phyloP scores from a whole-genome alignment of 2,113 vertebrate genomes.

The Erythrocebus patas region DNA sequence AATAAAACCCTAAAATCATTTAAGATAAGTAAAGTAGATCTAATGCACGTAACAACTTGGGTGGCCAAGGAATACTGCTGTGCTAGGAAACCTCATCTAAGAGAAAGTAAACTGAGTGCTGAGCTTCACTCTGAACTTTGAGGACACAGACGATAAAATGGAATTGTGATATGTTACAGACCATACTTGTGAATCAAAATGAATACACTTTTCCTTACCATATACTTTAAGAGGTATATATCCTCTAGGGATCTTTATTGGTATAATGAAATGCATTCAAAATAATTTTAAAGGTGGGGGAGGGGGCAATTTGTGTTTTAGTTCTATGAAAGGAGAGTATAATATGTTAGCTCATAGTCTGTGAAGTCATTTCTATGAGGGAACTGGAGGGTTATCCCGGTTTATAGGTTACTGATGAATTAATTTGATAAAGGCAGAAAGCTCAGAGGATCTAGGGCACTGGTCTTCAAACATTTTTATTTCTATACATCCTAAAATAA shows the following conservation, averaged over 20 bases:
- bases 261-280: not conserved
- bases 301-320: constrained; percentile 5
- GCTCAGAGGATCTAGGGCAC: not conserved
- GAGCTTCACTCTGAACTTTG: not conserved
- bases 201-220: not conserved
- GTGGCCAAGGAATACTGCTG: not conserved
- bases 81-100: not conserved
- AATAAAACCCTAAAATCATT: constrained; percentile 53
- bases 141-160: not conserved
- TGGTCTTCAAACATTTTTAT: not conserved
- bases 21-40: constrained; percentile 10
- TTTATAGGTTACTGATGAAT: not conserved
- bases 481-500: not conserved
- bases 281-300: not conserved
- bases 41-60: not conserved
- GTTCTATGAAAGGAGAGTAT: not conserved
- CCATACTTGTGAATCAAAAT: not conserved
- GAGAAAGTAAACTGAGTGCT: not conserved
- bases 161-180: not conserved
- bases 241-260: not conserved
- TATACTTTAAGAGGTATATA: not conserved
- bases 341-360: not conserved
- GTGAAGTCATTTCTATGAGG: not conserved
- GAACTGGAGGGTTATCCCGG: not conserved
- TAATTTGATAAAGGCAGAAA: not conserved